Evolutionary conservation across 1,140 invertebrate species (phyloP), one percentile per base, ranked within the genome.

Genomic region (Latrodectus geometricus): DNA sequence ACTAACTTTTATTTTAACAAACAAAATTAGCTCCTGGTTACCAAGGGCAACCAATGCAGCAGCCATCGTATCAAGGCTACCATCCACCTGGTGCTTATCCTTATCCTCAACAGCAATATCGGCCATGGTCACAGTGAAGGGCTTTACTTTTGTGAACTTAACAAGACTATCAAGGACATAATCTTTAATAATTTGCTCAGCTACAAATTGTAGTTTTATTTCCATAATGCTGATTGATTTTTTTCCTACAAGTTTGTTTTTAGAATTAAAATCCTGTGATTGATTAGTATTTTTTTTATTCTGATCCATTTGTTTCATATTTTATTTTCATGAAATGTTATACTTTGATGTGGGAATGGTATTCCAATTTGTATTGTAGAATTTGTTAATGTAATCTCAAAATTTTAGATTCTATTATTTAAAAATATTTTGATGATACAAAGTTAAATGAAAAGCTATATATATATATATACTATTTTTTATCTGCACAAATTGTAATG

Each of bases 101-200:
- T 70, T 85, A 85, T 9, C 83, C 83, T 20, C 83, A 86, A 12
- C 83, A 86, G 21, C 83, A 77, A 14, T 86, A 86, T 21, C 54
- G 83, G 21, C 83, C 83, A 66, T 84, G 73, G 72, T 61, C 49
- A 12, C 80, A 76, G 50, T 84, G 50, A 83, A 49, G 9, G 9
- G 48, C n/a, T 15, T 69, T 70, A 20, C 68, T 70, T 4, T 21
- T 35, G 35, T 21, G 9, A 74, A 74, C 11, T 15, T 65, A 69
- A n/a, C 17, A 69, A 69, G 68, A 20, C 68, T 69, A 23, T 69
- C 21, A 20, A 21, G 11, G n/a, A 49, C 20, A 35, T 21, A 15
- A 17, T 48, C 65, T 68, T 0, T 49, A 4, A 61, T 17, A 8
- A 14, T 61, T 17, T 11, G 17, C 54, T 61, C 54, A 61, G 11